phyloP scores from a whole-genome alignment of 2,797 vertebrate genomes.

The Enteromius trimaculatus region DNA sequence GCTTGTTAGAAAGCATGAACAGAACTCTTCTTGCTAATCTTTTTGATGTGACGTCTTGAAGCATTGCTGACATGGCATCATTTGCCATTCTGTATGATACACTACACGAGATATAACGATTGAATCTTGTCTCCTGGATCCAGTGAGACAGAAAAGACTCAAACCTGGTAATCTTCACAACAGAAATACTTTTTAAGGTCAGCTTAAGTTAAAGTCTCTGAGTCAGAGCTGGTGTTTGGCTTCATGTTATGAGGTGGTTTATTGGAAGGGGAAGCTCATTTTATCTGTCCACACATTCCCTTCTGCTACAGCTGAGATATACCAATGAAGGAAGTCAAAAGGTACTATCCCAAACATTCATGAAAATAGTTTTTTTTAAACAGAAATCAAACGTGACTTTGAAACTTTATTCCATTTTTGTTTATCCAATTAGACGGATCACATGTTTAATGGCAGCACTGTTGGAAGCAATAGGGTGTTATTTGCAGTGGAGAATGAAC shows the following conservation, averaged over 20 bases:
- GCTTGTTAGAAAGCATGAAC: not conserved
- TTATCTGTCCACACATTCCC: constrained; percentile 53
- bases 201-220: constrained; percentile 29
- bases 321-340: constrained; percentile 34
- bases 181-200: constrained; percentile 21
- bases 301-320: constrained; percentile 46
- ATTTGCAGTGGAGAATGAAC: constrained; percentile 54
- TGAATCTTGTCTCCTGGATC: not conserved
- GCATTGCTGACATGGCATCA: not conserved
- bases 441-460: constrained; percentile 14
- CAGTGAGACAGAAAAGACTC: not conserved
- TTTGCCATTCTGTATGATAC: not conserved
- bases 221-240: constrained; percentile 32
- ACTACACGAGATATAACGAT: not conserved
- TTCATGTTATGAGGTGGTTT: constrained; percentile 35
- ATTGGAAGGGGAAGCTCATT: constrained; percentile 48
- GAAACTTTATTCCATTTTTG: constrained; percentile 7
- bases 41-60: not conserved
- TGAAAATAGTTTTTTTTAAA: not conserved
- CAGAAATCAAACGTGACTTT: not conserved
- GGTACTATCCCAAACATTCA: constrained; percentile 11
- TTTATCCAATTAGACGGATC: constrained; percentile 10
- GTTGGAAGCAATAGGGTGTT: constrained; percentile 43
- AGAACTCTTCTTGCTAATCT: not conserved
- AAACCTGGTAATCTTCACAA: constrained; percentile 2